A percentile compares a stretch with the other conserved stretches of the same genome.
phyloP scores from a whole-genome alignment of 1,140 invertebrate species.

The Hycleus phaleratus region DNA sequence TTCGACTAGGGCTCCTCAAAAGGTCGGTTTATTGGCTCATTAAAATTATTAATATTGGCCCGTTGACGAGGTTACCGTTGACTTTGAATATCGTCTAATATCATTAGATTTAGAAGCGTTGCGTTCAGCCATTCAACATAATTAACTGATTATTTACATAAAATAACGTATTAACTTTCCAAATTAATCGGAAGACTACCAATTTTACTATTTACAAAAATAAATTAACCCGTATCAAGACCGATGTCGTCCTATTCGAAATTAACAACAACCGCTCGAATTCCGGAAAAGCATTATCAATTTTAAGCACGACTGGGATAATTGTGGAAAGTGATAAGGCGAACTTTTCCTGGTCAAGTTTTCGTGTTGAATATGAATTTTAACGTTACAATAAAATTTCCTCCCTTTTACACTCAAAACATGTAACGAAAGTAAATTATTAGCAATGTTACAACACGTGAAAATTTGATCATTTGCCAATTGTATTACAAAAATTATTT shows the following conservation, averaged over 20 bases:
- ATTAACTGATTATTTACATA: conserved; percentile 14
- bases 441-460: too few species aligned
- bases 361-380: neutral
- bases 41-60: conserved; percentile 18
- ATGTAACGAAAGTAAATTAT: too few species aligned
- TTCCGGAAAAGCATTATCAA: neutral
- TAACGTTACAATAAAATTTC: too few species aligned
- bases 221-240: conserved; percentile 3
- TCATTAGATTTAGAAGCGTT: conserved; percentile 8
- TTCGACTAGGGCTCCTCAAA: conserved; percentile 15
- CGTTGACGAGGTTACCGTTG: conserved; percentile 4
- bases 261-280: neutral
- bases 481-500: too few species aligned
- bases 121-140: conserved; percentile 1
- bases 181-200: conserved; percentile 14
- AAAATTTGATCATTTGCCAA: too few species aligned
- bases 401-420: too few species aligned
- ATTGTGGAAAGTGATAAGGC: neutral
- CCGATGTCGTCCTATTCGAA: neutral
- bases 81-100: conserved; percentile 15
- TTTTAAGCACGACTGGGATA: neutral
- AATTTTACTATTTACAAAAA: neutral
- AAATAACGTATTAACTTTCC: conserved; percentile 8
- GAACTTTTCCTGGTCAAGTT: neutral
- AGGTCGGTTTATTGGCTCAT: conserved; percentile 19